Conservation (phyloP, 2,797 vertebrate species). For the Ctenopoma multispine region DNA sequence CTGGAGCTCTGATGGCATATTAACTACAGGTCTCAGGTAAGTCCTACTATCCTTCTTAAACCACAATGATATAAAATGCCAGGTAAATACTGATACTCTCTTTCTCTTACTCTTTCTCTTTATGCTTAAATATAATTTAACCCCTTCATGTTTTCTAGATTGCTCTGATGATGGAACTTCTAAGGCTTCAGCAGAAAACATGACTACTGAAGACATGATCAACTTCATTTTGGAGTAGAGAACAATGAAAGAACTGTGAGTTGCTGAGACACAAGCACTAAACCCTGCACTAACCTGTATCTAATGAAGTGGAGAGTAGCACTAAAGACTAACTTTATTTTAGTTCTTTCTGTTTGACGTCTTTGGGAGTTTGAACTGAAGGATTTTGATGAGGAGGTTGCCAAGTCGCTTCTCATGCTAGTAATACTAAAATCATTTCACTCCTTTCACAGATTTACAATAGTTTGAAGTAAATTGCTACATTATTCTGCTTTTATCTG, state of each 20-base stretch:
- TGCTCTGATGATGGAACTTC: constrained; percentile 1
- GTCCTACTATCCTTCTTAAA: background rate
- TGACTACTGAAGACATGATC: constrained; percentile 26
- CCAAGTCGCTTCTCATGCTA: constrained; percentile 12
- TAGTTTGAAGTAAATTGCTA: background rate
- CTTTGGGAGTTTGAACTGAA: constrained; percentile 33
- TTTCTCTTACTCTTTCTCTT: too few species aligned
- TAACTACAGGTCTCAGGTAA: constrained; percentile 12
- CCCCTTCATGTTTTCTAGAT: background rate
- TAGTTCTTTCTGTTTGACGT: constrained; percentile 17
- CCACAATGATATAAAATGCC: background rate
- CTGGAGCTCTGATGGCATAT: constrained; percentile 17
- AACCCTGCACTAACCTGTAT: background rate
- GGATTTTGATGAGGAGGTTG: constrained; percentile 13
- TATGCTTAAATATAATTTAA: too few species aligned
- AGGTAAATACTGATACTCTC: background rate
- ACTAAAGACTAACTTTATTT: background rate
- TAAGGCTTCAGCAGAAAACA: constrained; percentile 19
- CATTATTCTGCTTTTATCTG: background rate
- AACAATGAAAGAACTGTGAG: constrained; percentile 4
- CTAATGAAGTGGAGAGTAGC: background rate
- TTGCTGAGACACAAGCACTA: constrained; percentile 14
- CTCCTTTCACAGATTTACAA: too few species aligned
- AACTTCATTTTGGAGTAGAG: background rate
- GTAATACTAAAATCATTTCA: background rate